Conservation (phyloP, 2,113 vertebrate genomes). For the Semicossyphus pulcher region DNA sequence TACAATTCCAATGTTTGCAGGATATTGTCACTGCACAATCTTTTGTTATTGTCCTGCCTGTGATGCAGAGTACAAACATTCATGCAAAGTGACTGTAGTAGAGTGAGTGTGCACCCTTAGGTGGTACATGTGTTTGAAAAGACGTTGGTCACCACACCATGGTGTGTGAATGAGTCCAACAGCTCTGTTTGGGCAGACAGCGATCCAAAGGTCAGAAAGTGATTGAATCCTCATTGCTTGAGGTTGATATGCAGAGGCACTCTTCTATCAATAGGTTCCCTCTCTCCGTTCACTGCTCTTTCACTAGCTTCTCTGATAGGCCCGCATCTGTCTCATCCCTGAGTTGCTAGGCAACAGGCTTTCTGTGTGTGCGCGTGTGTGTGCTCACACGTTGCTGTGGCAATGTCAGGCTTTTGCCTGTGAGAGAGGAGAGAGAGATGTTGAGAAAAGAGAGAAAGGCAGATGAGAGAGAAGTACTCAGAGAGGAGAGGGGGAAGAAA, state of each 20-base stretch:
- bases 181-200: slow-evolving; percentile 22
- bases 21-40: background rate
- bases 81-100: background rate
- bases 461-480: slow-evolving; percentile 73
- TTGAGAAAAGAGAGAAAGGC: slow-evolving; percentile 68
- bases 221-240: slow-evolving; percentile 60
- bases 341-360: slow-evolving; percentile 86
- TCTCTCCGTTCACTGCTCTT: slow-evolving; percentile 61
- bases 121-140: background rate
- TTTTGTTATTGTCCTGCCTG: background rate
- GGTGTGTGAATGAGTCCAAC: slow-evolving; percentile 13
- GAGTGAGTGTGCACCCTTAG: too few relatives aligned
- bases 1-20: slow-evolving; percentile 2
- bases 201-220: slow-evolving; percentile 59
- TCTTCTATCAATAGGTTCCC: slow-evolving; percentile 70
- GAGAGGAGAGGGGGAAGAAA: slow-evolving; percentile 70
- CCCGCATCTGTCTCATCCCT: slow-evolving; percentile 81
- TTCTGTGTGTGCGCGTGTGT: slow-evolving; percentile 65
- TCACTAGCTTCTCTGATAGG: slow-evolving; percentile 77
- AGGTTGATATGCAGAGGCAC: slow-evolving; percentile 63
- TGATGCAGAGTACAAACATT: background rate
- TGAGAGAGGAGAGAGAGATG: slow-evolving; percentile 66
- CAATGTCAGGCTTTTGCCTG: slow-evolving; percentile 73
- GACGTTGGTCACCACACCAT: slow-evolving; percentile 1
- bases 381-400: slow-evolving; percentile 71